A percentile compares a stretch with the other conserved stretches of the same genome.
These are phyloP conservation scores for Prunella himalayana DNA, from an alignment of 2,113 vertebrate genomes.

Conservation along the genomic window DNA sequence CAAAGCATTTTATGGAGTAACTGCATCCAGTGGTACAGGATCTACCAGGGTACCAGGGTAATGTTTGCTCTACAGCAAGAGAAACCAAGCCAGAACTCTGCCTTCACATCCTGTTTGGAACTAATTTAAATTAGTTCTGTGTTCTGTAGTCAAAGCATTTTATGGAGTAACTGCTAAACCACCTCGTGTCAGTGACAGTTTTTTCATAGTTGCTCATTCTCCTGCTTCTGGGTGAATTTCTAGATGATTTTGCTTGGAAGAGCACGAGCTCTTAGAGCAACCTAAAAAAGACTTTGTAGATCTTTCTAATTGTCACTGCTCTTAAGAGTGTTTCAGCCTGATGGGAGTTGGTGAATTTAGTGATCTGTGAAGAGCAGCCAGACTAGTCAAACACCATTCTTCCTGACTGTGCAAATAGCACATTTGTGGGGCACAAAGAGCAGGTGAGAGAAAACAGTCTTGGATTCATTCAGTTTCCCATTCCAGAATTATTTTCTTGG, in stretches of 20 bases:
- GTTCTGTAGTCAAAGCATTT: background rate
- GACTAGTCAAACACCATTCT: background rate
- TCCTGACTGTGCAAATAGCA: background rate
- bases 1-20: background rate
- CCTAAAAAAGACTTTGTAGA: background rate
- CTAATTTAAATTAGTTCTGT: background rate
- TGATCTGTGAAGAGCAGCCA: background rate
- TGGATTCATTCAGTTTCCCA: background rate
- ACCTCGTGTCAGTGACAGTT: background rate
- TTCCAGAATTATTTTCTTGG: background rate
- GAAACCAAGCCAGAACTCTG: conserved; percentile 2
- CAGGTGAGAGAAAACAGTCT: background rate
- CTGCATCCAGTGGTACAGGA: too few relatives aligned
- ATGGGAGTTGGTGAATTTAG: background rate
- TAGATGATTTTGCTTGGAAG: background rate
- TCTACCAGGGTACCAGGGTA: too few relatives aligned
- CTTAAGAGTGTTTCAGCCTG: background rate
- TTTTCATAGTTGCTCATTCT: background rate
- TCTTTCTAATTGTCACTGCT: background rate
- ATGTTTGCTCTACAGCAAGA: conserved; percentile 29
- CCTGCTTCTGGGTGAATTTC: background rate
- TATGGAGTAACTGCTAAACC: background rate
- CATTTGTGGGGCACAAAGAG: background rate
- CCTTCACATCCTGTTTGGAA: background rate
- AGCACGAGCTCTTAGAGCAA: background rate